Evolutionary conservation across 1,140 invertebrate genomes (phyloP).

Genomic region (Condylostylus longicornis): DNA sequence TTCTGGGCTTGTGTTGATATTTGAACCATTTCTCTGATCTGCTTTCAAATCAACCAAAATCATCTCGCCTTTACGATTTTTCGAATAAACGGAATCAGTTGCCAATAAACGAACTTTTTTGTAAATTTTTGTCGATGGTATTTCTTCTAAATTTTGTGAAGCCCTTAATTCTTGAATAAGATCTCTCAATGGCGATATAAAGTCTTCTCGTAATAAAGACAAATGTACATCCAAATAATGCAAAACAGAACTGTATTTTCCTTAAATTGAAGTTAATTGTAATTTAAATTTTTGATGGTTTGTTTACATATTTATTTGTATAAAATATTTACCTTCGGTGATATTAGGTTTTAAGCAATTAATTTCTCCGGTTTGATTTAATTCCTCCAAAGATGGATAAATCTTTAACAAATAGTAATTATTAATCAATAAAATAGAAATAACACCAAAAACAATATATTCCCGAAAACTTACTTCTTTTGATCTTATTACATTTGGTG

Average conservation of each 20-base stretch:
- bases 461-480: too few species aligned
- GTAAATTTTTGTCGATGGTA: constrained; percentile 25
- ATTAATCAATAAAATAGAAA: too few species aligned
- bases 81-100: constrained; percentile 11
- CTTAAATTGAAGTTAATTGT: constrained; percentile 14
- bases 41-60: constrained; percentile 15
- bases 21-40: too few species aligned
- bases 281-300: not conserved
- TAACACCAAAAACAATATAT: too few species aligned
- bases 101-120: constrained; percentile 15
- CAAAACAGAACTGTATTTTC: constrained; percentile 42
- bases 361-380: not conserved
- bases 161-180: constrained; percentile 18
- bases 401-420: too few species aligned
- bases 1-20: not conserved
- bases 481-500: too few species aligned
- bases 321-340: not conserved
- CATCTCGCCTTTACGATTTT: constrained; percentile 10
- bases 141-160: constrained; percentile 16
- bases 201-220: constrained; percentile 59
- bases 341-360: not conserved
- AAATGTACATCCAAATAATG: constrained; percentile 69
- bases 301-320: not conserved
- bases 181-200: constrained; percentile 40
- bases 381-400: too few species aligned